Percentiles rank a stretch among this genome's conserved stretches.
These are phyloP conservation scores for Odontomachus brunneus DNA, from an alignment of 1,140 invertebrate genomes.

Conservation along the genomic window DNA sequence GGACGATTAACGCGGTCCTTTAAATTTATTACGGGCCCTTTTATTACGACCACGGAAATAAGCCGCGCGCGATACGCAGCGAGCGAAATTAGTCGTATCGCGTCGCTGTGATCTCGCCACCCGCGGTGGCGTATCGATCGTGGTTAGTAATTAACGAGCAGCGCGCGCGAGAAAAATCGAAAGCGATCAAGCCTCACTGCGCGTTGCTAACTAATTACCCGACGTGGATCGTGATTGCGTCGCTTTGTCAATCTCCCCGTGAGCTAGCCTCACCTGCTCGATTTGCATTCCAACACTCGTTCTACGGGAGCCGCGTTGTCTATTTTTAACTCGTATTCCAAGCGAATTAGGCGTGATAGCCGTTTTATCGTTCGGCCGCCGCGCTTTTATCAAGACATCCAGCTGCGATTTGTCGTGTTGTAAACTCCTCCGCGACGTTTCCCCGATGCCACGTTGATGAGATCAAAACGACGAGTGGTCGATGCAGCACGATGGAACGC, in stretches of 20 bases:
- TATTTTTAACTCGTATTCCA: constrained; percentile 70
- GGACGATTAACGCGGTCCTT: constrained; percentile 19
- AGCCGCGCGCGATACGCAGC: constrained; percentile 14
- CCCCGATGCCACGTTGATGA: neutral
- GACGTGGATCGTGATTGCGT: constrained; percentile 77
- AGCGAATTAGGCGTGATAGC: constrained; percentile 32
- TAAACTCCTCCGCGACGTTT: constrained; percentile 26
- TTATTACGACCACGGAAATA: constrained; percentile 46
- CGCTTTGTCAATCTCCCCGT: constrained; percentile 75
- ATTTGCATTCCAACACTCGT: constrained; percentile 78
- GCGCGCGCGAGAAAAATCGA: constrained; percentile 76
- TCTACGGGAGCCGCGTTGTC: constrained; percentile 60
- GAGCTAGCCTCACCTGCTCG: constrained; percentile 66
- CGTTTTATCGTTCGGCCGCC: constrained; percentile 17
- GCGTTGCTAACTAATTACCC: constrained; percentile 78
- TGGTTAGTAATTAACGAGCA: constrained; percentile 72
- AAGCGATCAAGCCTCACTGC: constrained; percentile 73
- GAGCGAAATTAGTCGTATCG: constrained; percentile 56
- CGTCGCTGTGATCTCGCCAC: constrained; percentile 52
- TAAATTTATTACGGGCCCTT: constrained; percentile 48
- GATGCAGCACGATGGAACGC: no score
- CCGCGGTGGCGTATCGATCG: constrained; percentile 63
- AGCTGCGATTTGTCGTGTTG: neutral
- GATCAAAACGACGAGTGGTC: no score
- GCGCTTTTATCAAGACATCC: constrained; percentile 12